Conservation (phyloP, 2,113 vertebrate species). For the Numida meleagris region DNA sequence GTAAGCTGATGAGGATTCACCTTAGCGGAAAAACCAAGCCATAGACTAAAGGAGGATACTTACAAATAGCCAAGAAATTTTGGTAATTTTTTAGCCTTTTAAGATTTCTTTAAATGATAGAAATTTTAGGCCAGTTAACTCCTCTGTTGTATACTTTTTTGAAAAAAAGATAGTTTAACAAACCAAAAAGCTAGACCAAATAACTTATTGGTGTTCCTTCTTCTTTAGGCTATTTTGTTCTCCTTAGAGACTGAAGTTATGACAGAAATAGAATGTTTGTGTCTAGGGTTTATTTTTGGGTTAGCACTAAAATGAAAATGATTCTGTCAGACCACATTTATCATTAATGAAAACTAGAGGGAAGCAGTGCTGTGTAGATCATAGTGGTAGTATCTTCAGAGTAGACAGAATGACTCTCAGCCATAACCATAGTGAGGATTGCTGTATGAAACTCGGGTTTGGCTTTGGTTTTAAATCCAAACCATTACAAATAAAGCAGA, state of each 20-base stretch:
- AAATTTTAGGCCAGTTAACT: background rate
- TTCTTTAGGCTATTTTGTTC: background rate
- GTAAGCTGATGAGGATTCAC: background rate
- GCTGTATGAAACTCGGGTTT: background rate
- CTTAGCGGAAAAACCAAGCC: background rate
- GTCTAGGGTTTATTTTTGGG: background rate
- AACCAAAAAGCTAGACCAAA: background rate
- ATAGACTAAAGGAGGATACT: background rate
- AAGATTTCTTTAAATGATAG: background rate
- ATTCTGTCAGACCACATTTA: background rate
- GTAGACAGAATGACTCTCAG: background rate
- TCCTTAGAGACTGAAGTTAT: background rate
- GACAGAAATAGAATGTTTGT: background rate
- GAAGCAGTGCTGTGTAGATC: background rate
- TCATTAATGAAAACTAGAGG: background rate
- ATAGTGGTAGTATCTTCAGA: background rate
- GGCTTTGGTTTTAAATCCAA: background rate
- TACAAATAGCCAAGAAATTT: background rate
- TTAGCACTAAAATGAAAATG: background rate
- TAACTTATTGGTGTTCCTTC: background rate
- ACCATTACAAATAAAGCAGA: accelerated
- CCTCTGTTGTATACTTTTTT: background rate
- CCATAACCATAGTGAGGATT: background rate
- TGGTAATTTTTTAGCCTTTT: background rate
- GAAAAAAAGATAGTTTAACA: background rate